phyloP scores from a whole-genome alignment of 2,888 invertebrate species.

The Nowickia ferox region DNA sequence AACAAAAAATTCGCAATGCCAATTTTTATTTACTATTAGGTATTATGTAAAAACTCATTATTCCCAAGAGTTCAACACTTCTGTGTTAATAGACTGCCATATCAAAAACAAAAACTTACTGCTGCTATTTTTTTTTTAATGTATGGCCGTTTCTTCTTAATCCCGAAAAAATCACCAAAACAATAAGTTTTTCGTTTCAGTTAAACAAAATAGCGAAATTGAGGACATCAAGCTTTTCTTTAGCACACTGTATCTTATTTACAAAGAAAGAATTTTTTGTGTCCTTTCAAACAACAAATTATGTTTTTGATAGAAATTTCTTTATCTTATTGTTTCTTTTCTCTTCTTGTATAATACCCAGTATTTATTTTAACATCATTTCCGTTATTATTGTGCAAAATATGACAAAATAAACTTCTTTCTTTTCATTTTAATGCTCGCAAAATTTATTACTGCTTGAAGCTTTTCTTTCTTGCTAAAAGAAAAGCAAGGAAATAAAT shows the following conservation, averaged over 20 bases:
- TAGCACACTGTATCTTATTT: constrained; percentile 28
- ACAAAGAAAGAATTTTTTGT: not conserved
- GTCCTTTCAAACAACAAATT: not conserved
- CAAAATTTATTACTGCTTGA: constrained; percentile 17
- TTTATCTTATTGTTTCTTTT: constrained; percentile 43
- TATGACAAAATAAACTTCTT: constrained; percentile 56
- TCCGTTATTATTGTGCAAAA: constrained; percentile 67
- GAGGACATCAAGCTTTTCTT: no score
- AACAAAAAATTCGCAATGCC: no score
- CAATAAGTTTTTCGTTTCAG: no score
- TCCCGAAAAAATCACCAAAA: no score
- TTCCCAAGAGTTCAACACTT: no score
- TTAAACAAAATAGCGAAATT: no score
- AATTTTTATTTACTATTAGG: no score
- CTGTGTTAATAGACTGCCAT: no score
- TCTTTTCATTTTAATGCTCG: constrained; percentile 1
- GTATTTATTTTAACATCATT: constrained; percentile 69
- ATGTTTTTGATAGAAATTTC: constrained; percentile 9
- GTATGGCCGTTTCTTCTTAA: no score
- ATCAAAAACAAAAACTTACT: not conserved
- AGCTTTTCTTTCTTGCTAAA: constrained; percentile 10
- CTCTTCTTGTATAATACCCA: constrained; percentile 22
- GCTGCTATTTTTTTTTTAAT: no score
- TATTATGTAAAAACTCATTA: no score
- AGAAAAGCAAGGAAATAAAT: constrained; percentile 15